Evolutionary conservation across 2,888 invertebrate genomes (phyloP).

Genomic region (Tetramorium bicarinatum): DNA sequence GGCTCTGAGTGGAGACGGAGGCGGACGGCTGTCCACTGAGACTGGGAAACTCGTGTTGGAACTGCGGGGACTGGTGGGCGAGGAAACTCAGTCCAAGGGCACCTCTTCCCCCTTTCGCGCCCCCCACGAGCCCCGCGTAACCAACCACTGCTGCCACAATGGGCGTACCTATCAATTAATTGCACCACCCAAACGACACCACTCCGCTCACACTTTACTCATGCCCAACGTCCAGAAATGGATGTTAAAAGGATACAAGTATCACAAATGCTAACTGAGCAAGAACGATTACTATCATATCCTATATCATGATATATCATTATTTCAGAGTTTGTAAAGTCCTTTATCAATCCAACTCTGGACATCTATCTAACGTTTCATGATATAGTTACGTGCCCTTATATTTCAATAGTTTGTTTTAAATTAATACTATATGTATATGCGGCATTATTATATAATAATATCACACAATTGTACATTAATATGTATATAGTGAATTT

Average conservation of each 20-base stretch:
- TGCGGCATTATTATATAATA: not conserved
- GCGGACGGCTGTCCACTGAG: slow-evolving; percentile 86
- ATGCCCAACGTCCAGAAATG: slow-evolving; percentile 58
- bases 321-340: not conserved
- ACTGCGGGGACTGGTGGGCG: slow-evolving; percentile 94
- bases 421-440: slow-evolving; percentile 3
- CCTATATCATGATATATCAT: not conserved
- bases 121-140: slow-evolving; percentile 89
- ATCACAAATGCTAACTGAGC: not conserved
- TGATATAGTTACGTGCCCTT: slow-evolving; percentile 15
- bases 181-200: slow-evolving; percentile 74
- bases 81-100: slow-evolving; percentile 83
- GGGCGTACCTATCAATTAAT: slow-evolving; percentile 80
- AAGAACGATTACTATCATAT: not conserved
- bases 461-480: not conserved
- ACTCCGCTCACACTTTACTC: slow-evolving; percentile 60
- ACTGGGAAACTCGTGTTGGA: slow-evolving; percentile 99
- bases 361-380: slow-evolving; percentile 39
- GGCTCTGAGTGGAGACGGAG: slow-evolving; percentile 81
- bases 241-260: slow-evolving; percentile 38
- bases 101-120: slow-evolving; percentile 88
- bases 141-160: slow-evolving; percentile 85
- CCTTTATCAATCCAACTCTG: slow-evolving; percentile 56
- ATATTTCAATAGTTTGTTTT: not conserved
- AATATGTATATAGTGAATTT: not conserved